Conservation (phyloP, 2,797 vertebrate genomes). For the Parauchenoglanis punctatus region DNA sequence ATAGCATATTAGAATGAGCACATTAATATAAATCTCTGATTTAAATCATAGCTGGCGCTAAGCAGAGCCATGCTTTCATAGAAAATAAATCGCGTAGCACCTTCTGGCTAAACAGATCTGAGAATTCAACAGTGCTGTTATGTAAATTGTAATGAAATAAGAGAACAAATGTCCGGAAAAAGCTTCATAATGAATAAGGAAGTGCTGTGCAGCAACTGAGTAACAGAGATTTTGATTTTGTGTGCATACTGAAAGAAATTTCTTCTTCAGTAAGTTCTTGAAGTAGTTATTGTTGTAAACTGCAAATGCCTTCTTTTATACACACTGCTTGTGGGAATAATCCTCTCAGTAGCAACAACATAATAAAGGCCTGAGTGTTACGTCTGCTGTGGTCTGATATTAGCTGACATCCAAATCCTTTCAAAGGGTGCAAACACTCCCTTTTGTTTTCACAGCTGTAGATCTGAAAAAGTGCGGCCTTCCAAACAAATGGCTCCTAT, state of each 20-base stretch:
- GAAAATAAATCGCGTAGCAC: not conserved
- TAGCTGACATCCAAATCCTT: constrained; percentile 31
- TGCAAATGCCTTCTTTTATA: not conserved
- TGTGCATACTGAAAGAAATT: not conserved
- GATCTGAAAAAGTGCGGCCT: constrained; percentile 54
- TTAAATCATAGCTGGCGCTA: not conserved
- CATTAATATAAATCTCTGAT: not conserved
- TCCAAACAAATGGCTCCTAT: constrained; percentile 58
- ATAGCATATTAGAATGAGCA: not conserved
- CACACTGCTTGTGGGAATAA: constrained; percentile 12
- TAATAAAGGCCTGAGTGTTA: constrained; percentile 16
- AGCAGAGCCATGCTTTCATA: not conserved
- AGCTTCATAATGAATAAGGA: not conserved
- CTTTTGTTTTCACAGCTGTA: constrained; percentile 51
- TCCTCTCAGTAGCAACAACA: constrained; percentile 12
- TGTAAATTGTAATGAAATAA: not conserved
- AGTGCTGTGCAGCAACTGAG: not conserved
- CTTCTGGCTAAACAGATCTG: not conserved
- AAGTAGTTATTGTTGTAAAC: not conserved
- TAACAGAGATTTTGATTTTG: not conserved
- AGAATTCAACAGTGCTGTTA: not conserved
- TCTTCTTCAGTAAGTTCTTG: not conserved
- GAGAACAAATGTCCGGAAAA: not conserved
- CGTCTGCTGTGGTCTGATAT: constrained; percentile 38
- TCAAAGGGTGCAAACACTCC: constrained; percentile 24